phyloP scores from a whole-genome alignment of 2,797 vertebrate species.

The Graptemys geographica region DNA sequence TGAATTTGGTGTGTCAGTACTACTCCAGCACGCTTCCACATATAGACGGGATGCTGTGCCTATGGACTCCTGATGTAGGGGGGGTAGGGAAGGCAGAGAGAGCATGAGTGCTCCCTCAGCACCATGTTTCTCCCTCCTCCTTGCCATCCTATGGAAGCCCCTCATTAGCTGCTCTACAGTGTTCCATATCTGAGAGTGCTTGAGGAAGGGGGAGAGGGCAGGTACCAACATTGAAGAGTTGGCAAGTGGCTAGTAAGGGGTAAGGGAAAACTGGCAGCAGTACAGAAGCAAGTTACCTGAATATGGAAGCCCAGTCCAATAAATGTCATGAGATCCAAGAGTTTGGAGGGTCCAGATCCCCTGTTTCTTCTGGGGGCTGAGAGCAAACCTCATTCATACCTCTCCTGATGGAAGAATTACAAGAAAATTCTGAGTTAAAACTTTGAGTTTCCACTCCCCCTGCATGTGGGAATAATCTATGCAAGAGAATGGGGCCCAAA shows the following conservation, averaged over 20 bases:
- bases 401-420: not conserved
- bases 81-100: not conserved
- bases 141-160: accelerated
- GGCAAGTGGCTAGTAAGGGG: not conserved
- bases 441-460: not conserved
- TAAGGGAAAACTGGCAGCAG: not conserved
- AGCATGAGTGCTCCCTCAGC: not conserved
- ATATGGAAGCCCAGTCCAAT: not conserved
- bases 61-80: not conserved
- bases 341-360: not conserved
- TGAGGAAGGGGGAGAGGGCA: not conserved
- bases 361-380: not conserved
- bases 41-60: not conserved
- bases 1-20: not conserved
- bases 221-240: not conserved
- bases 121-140: not conserved
- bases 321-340: not conserved
- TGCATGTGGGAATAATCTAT: not conserved
- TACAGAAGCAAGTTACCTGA: not conserved
- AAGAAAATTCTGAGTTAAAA: not conserved
- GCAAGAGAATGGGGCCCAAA: not conserved
- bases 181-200: not conserved
- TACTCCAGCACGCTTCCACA: not conserved
- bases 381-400: not conserved
- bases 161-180: not conserved